Percentiles rank a stretch among this genome's conserved stretches.
phyloP scores from a whole-genome alignment of 92 coral and sea anemone species.

The Porites rus region DNA sequence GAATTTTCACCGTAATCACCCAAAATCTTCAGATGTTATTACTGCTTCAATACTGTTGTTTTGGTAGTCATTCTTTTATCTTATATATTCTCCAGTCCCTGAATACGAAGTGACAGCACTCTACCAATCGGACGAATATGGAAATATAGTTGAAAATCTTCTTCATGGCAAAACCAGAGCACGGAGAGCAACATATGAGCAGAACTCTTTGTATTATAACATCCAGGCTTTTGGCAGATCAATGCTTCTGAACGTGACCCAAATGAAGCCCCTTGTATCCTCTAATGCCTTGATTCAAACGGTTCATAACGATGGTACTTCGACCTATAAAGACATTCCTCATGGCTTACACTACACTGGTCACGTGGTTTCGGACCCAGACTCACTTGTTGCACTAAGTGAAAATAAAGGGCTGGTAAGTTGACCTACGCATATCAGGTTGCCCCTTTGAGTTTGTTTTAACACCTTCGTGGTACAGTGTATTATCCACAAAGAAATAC shows the following conservation, averaged over 20 bases:
- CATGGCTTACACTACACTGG: conserved; percentile 43
- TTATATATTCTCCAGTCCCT: conserved; percentile 38
- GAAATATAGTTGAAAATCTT: neutral
- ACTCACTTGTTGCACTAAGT: conserved; percentile 54
- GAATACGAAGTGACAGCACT: conserved; percentile 49
- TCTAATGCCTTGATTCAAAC: conserved; percentile 41
- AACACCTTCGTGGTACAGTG: too few species aligned
- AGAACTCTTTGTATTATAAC: conserved; percentile 24
- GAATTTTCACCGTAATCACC: too few species aligned
- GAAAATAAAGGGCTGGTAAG: conserved; percentile 54
- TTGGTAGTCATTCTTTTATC: too few species aligned
- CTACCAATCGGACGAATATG: conserved; percentile 35
- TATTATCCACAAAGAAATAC: too few species aligned
- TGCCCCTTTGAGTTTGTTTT: too few species aligned
- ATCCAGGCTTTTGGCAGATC: conserved; percentile 47
- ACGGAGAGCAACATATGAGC: conserved; percentile 14
- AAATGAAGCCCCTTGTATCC: conserved; percentile 19
- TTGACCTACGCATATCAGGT: too few species aligned
- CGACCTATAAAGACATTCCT: conserved; percentile 38
- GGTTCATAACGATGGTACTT: conserved; percentile 37
- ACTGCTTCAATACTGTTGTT: neutral
- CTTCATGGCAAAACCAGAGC: neutral
- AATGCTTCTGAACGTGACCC: conserved; percentile 43
- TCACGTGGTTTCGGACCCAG: conserved; percentile 54
- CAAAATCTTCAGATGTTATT: neutral